Evolutionary conservation across 2,888 invertebrate species (phyloP).

Genomic region (Rhogogaster chlorosoma): DNA sequence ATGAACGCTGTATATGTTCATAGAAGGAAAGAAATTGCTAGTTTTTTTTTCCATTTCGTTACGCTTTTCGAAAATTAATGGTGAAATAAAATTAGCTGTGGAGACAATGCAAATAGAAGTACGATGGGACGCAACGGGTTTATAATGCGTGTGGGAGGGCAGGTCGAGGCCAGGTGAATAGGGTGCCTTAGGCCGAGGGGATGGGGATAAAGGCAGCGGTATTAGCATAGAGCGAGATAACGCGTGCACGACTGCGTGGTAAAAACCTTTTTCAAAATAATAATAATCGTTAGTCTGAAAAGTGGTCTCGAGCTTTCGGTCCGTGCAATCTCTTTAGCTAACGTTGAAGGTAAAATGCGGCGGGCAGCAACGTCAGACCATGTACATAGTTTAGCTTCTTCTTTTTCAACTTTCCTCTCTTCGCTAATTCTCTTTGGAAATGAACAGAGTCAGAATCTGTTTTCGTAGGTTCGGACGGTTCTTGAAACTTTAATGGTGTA

Average conservation of each 20-base stretch:
- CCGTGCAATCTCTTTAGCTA: constrained; percentile 45
- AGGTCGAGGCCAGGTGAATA: constrained; percentile 49
- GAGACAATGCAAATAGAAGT: constrained; percentile 28
- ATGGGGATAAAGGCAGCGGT: constrained; percentile 12
- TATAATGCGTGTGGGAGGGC: constrained; percentile 36
- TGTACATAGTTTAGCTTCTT: constrained; percentile 19
- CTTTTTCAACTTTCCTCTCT: constrained; percentile 15
- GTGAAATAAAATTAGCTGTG: constrained; percentile 17
- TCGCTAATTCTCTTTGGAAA: constrained; percentile 43
- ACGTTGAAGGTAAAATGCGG: background rate
- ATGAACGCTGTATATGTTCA: constrained; percentile 23
- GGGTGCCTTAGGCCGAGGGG: background rate
- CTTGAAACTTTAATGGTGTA: constrained; percentile 29
- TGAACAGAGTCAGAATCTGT: constrained; percentile 51
- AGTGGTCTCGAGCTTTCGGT: constrained; percentile 36
- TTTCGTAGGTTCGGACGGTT: constrained; percentile 13
- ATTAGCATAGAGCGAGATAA: constrained; percentile 51
- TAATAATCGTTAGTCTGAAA: constrained; percentile 40
- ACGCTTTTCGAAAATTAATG: background rate
- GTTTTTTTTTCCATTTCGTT: constrained; percentile 7
- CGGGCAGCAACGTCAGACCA: constrained; percentile 20
- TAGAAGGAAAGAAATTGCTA: background rate
- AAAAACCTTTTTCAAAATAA: constrained; percentile 43
- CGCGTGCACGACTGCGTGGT: constrained; percentile 40
- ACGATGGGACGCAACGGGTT: constrained; percentile 30